Base-by-base conservation (phyloP, 2,888 invertebrate species). In the Resseliella maxima region DNA sequence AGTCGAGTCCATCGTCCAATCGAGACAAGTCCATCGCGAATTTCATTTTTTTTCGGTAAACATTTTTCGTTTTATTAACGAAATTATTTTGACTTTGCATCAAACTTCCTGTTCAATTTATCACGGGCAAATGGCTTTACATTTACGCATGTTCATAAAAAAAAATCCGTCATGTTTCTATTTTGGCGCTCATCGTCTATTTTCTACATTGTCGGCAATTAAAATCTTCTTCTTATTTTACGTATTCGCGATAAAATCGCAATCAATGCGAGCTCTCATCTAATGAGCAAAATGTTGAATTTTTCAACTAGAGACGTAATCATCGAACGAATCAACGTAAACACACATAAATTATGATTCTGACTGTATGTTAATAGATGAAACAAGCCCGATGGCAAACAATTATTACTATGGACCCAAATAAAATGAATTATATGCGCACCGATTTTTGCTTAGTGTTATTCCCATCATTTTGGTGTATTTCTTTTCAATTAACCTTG, bases 401-500 rank as follows among this genome's bases (percentile, higher is more conserved):
- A 2, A 2, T 24, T 15, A 24, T 24, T 27, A 24, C 5, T 59
- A 3, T 59, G 27, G 27, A 0, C 59, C 41, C 41, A 12, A 54
- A 54, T n/a, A 54, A 36, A 81, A 36, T 81, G 36, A 81, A 81
- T 50, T 2, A 18, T 18, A 18, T 35, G 35, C 36, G 10, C 5
- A 5, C 12, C 24, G 59, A 27, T 3, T 59, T 8, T 27, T 27
- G 18, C 15, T 18, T 2, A 50, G 46, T 50, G 46, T 50, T 50
- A 18, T 72, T 35, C 72, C 59, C 59, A 59, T n/a, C 27, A 31
- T 72, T 72, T 72, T 31, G 31, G 72, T 10, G 10, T 5, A 72
- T 72, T 72, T 72, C 72, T 38, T 38, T 83, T 38, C 38, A 83
- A 83, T 83, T 83, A 83, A 83, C 83, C 83, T 83, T 83, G 83